Conservation (phyloP, 1,140 invertebrate genomes). For the Phymorhynchus buccinoides region DNA sequence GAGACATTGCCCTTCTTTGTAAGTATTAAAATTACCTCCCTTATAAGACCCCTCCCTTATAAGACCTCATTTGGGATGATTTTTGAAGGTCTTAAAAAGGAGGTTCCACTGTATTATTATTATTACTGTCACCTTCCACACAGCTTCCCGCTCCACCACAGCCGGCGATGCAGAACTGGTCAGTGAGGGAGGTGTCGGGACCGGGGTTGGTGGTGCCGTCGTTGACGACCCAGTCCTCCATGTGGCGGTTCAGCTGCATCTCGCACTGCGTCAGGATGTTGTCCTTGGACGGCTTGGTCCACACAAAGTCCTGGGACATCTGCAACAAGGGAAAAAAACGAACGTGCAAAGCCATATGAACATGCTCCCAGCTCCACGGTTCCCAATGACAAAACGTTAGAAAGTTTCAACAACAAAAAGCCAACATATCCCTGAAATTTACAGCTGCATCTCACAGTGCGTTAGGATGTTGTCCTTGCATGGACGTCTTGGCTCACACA, state of each 20-base stretch:
- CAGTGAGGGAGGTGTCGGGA: slow-evolving; percentile 40
- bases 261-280: slow-evolving; percentile 55
- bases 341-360: too few relatives aligned
- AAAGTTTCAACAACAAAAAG: too few relatives aligned
- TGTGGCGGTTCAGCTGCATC: slow-evolving; percentile 48
- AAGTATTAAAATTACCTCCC: too few relatives aligned
- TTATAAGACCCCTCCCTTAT: too few relatives aligned
- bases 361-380: too few relatives aligned
- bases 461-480: slow-evolving; percentile 54
- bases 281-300: slow-evolving; percentile 49
- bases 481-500: slow-evolving; percentile 45
- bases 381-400: too few relatives aligned
- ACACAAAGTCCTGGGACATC: slow-evolving; percentile 49
- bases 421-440: too few relatives aligned
- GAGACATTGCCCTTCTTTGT: too few relatives aligned
- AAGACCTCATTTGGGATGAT: too few relatives aligned
- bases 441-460: slow-evolving; percentile 54
- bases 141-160: slow-evolving; percentile 55
- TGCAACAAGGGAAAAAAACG: slow-evolving; percentile 35
- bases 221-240: slow-evolving; percentile 47
- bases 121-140: slow-evolving; percentile 53
- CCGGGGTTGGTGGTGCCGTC: slow-evolving; percentile 6
- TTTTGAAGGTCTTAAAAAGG: too few relatives aligned
- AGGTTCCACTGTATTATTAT: too few relatives aligned
- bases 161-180: slow-evolving; percentile 55